Evolutionary conservation across 2,888 invertebrate species (phyloP).

Genomic region (Leptinotarsa rubiginosa): DNA sequence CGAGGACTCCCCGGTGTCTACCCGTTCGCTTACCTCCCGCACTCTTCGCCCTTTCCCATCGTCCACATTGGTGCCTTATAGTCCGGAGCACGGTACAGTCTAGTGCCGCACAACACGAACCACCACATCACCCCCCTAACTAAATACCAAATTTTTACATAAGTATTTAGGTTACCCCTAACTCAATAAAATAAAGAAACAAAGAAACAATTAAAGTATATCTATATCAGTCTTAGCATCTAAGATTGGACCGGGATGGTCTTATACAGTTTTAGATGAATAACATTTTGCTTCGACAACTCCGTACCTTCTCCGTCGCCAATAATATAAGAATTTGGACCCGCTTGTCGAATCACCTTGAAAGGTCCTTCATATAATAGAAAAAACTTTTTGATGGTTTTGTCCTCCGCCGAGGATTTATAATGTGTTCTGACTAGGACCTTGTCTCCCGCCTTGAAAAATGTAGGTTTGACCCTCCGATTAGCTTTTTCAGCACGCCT

Average conservation of each 20-base stretch:
- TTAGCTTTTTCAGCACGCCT: background rate
- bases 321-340: background rate
- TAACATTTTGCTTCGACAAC: constrained; percentile 11
- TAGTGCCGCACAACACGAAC: no score
- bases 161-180: no score
- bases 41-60: no score
- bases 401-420: constrained; percentile 9
- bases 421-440: constrained; percentile 16
- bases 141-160: no score
- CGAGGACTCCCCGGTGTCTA: no score
- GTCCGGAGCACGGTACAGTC: no score
- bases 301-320: background rate
- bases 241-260: background rate
- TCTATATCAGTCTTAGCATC: background rate
- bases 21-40: no score
- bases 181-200: no score
- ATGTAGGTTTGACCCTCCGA: background rate
- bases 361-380: constrained; percentile 24
- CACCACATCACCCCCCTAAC: no score
- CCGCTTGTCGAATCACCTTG: background rate
- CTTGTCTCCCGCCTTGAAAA: background rate
- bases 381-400: constrained; percentile 23
- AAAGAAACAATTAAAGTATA: no score
- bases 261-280: constrained; percentile 17
- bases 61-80: no score